Base-by-base conservation (phyloP, 2,113 vertebrate genomes). In the Chaetops frenatus region DNA sequence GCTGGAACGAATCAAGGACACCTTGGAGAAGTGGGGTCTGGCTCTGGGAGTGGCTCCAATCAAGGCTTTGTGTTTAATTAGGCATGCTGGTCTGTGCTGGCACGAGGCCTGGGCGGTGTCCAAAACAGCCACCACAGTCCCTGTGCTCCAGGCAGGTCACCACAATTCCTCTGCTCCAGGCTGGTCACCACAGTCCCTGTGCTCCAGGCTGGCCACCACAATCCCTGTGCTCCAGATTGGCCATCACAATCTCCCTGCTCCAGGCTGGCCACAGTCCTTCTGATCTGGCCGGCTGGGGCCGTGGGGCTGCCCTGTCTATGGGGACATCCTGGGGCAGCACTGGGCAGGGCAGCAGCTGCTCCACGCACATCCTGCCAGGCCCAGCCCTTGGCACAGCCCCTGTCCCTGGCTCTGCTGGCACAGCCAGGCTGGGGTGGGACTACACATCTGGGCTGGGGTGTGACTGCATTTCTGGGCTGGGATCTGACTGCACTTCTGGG, bases 271-370 rank as follows among this genome's bases (percentile, higher is more conserved):
- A 61, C 36, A 9, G 14, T 10, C 36, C 25, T 17, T 61, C 11
- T 61, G 58, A 23, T 40, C 36, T 16, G 42, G 44, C 44, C 16
- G 17, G 44, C 44, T 45, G 44, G 13, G 48, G 17, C 33, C 1
- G 0, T 11, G 50, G 76, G 22, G 47, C 47, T 79, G 50, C 9
- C 47, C 20, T 40, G 38, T 38, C 47, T 28, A 11, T 4, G 0
- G 1, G 25, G 15, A 40, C 31, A 47, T 4, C 1, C 27, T 7
- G 22, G 1, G 61, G 8, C 28, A 73, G 50, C 0, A 1, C 74
- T 19, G 50, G 15, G 70, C 57, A 21, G 76, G 44, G 61, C 16
- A 14, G 25, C 45, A 66, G 61, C 70, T 42, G 45, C 62, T 60
- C 27, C n/a, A 19, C 33, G 66, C 47, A 22, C 61, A 25, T 11